Percentiles rank a stretch among this genome's conserved stretches.
Evolutionary conservation across 2,113 vertebrate genomes (phyloP).

Genomic region (Lepus timidus): DNA sequence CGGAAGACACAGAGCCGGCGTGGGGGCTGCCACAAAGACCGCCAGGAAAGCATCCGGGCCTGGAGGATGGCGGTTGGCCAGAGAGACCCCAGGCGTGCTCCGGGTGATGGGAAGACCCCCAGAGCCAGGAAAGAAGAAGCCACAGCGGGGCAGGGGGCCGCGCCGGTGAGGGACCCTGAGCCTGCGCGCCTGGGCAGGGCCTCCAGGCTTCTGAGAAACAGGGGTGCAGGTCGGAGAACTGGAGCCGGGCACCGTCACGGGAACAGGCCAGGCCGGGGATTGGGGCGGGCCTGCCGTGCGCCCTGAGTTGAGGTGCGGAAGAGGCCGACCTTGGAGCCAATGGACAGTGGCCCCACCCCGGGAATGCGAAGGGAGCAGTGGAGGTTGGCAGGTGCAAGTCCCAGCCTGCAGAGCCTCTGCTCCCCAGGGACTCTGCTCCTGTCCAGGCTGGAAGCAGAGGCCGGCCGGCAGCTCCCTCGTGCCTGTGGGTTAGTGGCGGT

Average conservation of each 20-base stretch:
- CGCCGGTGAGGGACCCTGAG: too few species aligned
- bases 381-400: too few species aligned
- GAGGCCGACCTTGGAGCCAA: too few species aligned
- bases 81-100: background rate
- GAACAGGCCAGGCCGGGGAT: too few species aligned
- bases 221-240: background rate
- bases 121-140: background rate
- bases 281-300: too few species aligned
- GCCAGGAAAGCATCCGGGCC: background rate
- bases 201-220: background rate
- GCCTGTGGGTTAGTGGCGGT: background rate
- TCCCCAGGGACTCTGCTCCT: too few species aligned
- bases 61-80: background rate
- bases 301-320: too few species aligned
- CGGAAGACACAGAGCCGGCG: background rate
- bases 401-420: too few species aligned
- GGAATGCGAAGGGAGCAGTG: background rate
- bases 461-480: background rate
- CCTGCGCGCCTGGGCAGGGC: too few species aligned
- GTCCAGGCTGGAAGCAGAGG: too few species aligned
- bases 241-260: too few species aligned
- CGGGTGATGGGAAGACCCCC: background rate
- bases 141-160: background rate
- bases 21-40: too few species aligned
- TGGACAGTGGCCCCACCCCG: rapidly evolving